Evolutionary conservation across 2,888 invertebrate species (phyloP), one percentile per base, ranked within the genome.

Genomic region (Alviniconcha strummeri): DNA sequence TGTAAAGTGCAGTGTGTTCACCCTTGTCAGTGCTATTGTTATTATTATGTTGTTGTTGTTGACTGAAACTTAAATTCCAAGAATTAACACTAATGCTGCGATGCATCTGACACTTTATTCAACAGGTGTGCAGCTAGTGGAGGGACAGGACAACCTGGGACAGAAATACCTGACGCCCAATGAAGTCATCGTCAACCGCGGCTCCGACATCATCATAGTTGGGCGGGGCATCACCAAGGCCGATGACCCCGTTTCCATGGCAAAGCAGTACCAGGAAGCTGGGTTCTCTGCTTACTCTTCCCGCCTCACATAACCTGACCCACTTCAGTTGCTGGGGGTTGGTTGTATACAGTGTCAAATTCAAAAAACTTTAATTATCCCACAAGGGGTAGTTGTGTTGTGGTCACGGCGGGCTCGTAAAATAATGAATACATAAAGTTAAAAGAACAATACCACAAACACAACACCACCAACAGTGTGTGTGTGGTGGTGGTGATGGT

Each of bases 131-230:
- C 96, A 97, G 91, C 94, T 98, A 13, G 78, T 83, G 55, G 95
- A 95, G 85, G 95, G 95, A 83, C 95, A 95, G 15, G 99, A 99
- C 94, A 94, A 94, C 67, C 94, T 98, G 82, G 98, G 98, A 0
- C 98, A 99, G 92, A 96, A 96, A 85, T 99, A 99, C 93, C 96
- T 96, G 86, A 96, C 96, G 17, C 98, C 99, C 0, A 96, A 96
- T 88, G 95, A 95, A 88, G 97, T 97, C 6, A 95, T 99, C 7
- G 93, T 96, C 76, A 95, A 96, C 80, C 96, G 96, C 87, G 97
- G 97, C 54, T 98, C 97, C 72, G 99, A 99, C 94, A 95, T 99
- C 76, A 96, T 97, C 57, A 98, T 99, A 13, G 98, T 99, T 1
- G 99, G 99, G 0, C 95, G 99, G 88, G 99, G 98, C 0, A 97